phyloP scores from a whole-genome alignment of 2,113 vertebrate genomes.

The Circaetus gallicus region DNA sequence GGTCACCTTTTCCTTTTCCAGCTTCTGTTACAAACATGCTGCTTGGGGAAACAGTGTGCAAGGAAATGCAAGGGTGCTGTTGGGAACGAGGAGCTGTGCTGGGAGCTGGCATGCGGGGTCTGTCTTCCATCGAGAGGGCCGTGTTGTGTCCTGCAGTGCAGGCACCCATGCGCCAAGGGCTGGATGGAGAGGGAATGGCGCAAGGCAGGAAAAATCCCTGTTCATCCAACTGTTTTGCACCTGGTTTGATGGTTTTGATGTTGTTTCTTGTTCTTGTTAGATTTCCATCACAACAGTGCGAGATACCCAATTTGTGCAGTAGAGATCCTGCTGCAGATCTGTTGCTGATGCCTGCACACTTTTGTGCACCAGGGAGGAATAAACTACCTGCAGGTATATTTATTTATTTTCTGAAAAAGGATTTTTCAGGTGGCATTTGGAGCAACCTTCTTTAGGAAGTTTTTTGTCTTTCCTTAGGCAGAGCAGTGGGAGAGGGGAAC shows the following conservation, averaged over 20 bases:
- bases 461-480: background rate
- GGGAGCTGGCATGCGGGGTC: accelerated
- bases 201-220: background rate
- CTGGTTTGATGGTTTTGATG: background rate
- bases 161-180: accelerated
- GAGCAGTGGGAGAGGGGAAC: background rate
- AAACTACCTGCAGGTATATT: background rate
- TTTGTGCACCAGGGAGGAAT: too few relatives aligned
- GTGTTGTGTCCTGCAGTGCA: background rate
- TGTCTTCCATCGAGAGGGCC: accelerated
- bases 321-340: accelerated
- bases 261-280: background rate
- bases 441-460: background rate
- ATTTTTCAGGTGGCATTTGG: background rate
- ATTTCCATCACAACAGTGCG: accelerated
- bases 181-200: background rate
- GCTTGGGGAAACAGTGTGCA: background rate
- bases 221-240: background rate
- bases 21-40: accelerated
- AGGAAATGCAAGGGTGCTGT: background rate
- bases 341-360: accelerated
- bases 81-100: accelerated
- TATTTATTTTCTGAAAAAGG: background rate
- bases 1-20: background rate
- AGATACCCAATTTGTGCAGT: background rate